phyloP scores from a whole-genome alignment of 2,113 vertebrate species.

The Rhinogobius similis region DNA sequence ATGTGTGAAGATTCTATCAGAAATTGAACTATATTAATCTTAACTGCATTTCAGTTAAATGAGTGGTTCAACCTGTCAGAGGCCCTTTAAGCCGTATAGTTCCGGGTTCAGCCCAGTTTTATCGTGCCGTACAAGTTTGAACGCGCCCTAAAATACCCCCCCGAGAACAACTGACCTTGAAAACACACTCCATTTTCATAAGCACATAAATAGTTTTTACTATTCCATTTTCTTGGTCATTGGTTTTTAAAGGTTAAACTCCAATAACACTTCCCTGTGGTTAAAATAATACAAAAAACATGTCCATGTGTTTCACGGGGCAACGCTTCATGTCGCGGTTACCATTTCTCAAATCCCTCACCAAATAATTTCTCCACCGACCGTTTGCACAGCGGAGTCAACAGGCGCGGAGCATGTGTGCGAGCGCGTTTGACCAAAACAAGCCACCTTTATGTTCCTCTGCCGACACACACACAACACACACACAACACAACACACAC shows the following conservation, averaged over 20 bases:
- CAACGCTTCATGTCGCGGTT: slow-evolving; percentile 20
- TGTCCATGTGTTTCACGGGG: slow-evolving; percentile 8
- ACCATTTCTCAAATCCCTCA: slow-evolving; percentile 22
- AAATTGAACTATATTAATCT: too few species aligned
- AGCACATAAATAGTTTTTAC: not conserved
- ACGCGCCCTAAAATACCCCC: not conserved
- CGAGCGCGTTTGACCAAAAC: slow-evolving; percentile 41
- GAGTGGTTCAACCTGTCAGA: too few species aligned
- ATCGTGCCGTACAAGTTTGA: not conserved
- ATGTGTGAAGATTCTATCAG: too few species aligned
- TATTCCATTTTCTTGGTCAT: not conserved
- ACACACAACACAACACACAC: slow-evolving; percentile 49
- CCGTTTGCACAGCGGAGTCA: slow-evolving; percentile 20
- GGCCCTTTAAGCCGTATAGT: too few species aligned
- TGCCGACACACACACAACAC: slow-evolving; percentile 2
- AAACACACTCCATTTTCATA: not conserved
- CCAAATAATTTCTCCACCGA: slow-evolving; percentile 26
- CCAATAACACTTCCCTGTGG: not conserved
- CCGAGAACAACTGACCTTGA: not conserved
- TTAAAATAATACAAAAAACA: not conserved
- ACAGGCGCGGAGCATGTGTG: slow-evolving; percentile 32
- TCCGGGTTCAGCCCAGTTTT: too few species aligned
- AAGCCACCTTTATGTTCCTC: slow-evolving; percentile 58
- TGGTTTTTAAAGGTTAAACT: slow-evolving; percentile 3
- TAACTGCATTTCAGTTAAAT: too few species aligned